Base-by-base conservation (phyloP, 2,113 vertebrate species). In the Ploceus nigricollis region DNA sequence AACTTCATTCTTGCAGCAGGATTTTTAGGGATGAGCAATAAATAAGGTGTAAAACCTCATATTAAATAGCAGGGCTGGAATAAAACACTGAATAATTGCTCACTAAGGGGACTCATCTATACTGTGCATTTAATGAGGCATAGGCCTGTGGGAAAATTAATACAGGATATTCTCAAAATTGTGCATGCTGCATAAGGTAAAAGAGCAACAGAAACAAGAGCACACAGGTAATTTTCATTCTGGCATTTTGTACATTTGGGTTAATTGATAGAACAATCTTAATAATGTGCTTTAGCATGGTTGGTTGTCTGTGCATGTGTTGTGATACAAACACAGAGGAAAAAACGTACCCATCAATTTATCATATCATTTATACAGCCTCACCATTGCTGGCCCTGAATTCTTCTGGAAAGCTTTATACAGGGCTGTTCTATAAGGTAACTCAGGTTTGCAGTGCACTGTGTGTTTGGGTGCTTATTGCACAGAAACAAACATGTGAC, bases 361-460 rank as follows among this genome's bases (percentile, higher is more conserved):
- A 79, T 71, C 16, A 6, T 69, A 83, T 65, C 65, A 77, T 65
- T 58, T 21, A n/a, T 13, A 25, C 20, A 57, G 64, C 56, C 63
- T 95, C 87, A 73, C 45, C 28, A 48, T 24, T 92, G 45, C 47
- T 82, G 54, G 15, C 25, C 69, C 92, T 96, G 68, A 75, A 15
- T 84, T 95, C 79, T 91, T 93, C 95, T 97, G 93, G 85, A 95
- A 96, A 94, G 69, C 72, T 94, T 97, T 96, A 78, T 3, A 33
- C 24, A 57, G 54, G 33, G 25, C 30, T 82, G 44, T 14, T 48
- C 56, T 64, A 81, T 78, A 94, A 89, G 51, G 9, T 4, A 86
- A 79, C 77, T 97, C 82, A 88, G 22, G 58, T 97, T 98, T 97
- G 95, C 48, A 37, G 19, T 86, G 94, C 87, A 93, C 82, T 96